phyloP scores from a whole-genome alignment of 1,140 invertebrate species.

The Thaumatotibia leucotreta region DNA sequence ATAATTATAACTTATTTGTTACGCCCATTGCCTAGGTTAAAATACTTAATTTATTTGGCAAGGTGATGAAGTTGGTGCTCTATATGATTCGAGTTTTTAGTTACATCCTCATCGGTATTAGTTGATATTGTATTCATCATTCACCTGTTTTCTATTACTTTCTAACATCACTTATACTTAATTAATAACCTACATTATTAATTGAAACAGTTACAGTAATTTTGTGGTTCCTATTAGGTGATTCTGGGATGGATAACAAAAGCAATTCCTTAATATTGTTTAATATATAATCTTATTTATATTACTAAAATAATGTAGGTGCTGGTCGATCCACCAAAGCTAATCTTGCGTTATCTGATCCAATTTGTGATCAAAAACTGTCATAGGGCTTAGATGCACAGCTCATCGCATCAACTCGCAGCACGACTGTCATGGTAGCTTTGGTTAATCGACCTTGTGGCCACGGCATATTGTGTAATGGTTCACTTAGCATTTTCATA shows the following conservation, averaged over 20 bases:
- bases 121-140: not conserved
- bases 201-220: not conserved
- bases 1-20: not conserved
- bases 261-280: too few relatives aligned
- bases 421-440: not conserved
- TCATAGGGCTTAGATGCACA: too few relatives aligned
- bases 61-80: constrained; percentile 16
- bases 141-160: not conserved
- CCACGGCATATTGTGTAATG: not conserved
- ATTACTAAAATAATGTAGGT: too few relatives aligned
- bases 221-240: not conserved
- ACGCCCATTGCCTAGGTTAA: not conserved
- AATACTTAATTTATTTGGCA: constrained; percentile 18
- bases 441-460: not conserved
- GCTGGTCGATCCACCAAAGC: too few relatives aligned
- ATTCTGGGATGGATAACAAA: too few relatives aligned
- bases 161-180: not conserved
- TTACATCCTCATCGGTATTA: constrained; percentile 5
- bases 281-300: too few relatives aligned
- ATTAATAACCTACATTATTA: not conserved
- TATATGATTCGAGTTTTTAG: not conserved
- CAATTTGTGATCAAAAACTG: too few relatives aligned
- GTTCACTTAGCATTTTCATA: not conserved
- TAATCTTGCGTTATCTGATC: too few relatives aligned
- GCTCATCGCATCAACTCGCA: too few relatives aligned